phyloP scores from a whole-genome alignment of 2,797 vertebrate species.

The Eulemur albifrons region DNA sequence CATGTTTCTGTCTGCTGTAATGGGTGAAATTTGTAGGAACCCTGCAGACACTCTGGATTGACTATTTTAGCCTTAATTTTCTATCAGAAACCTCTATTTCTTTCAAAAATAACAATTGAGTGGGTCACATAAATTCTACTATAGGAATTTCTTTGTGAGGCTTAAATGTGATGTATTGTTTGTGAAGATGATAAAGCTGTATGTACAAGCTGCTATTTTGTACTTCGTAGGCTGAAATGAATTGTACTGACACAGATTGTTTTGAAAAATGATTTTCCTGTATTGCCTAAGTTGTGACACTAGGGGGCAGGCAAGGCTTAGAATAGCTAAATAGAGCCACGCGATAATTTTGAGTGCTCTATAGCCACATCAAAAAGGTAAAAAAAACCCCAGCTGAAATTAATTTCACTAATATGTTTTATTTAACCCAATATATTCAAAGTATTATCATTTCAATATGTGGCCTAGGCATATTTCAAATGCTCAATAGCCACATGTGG shows the following conservation, averaged over 20 bases:
- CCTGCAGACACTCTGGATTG: not conserved
- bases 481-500: not conserved
- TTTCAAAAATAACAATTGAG: not conserved
- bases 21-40: not conserved
- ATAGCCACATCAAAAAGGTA: not conserved
- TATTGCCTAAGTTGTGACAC: constrained; percentile 79
- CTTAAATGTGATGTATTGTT: not conserved
- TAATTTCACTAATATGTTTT: constrained; percentile 19
- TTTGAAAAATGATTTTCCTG: constrained; percentile 21
- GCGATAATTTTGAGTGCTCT: not conserved
- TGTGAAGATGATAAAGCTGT: not conserved
- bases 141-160: not conserved
- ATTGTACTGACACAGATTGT: not conserved
- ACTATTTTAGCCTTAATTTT: not conserved
- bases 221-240: not conserved
- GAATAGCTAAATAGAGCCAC: constrained; percentile 49
- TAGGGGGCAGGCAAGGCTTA: constrained; percentile 88
- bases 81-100: not conserved
- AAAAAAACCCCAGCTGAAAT: not conserved
- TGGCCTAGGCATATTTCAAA: not conserved
- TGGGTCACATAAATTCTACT: not conserved
- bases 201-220: not conserved
- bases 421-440: constrained; percentile 8
- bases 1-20: not conserved
- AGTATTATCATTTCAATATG: not conserved